Evolutionary conservation across 2,888 invertebrate species (phyloP), one percentile per base, ranked within the genome.

Genomic region (Erynnis tages): DNA sequence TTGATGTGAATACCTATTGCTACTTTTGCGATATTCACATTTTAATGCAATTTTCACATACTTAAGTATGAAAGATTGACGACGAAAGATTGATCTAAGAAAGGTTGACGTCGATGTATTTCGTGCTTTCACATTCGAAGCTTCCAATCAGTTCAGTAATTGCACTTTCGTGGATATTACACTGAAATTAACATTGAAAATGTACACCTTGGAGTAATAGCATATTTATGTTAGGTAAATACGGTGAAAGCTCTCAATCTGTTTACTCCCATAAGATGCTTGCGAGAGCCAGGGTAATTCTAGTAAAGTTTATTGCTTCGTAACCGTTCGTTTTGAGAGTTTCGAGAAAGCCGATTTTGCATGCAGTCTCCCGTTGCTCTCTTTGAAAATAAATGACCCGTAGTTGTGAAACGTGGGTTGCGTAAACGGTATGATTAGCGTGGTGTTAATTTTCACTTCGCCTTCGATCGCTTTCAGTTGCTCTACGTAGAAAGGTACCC

Each of bases 341-440:
- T 52, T 44, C 44, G 52, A 44, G 52, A 52, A 52, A 52, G 52
- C 29, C 19, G 44, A 44, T 52, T 44, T 44, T 44, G 52, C 52
- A 44, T 52, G 37, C 40, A 27, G 27, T 23, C 16, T 14, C 44
- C 23, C 30, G 27, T 52, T 44, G 35, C 44, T 52, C 52, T 50
- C 52, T 50, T 35, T 50, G 50, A 50, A 49, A 41, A 50, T 50
- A 41, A 50, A 43, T 50, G 50, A 43, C 37, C 53, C 54, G 47
- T 43, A 38, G 45, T 56, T 41, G 34, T 54, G 34, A 41, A 19
- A 50, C 30, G 49, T 30, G 32, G 53, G 19, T 50, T 47, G 38
- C 38, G 32, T 41, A 25, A 41, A 41, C 34, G 25, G 40, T 32
- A 25, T 17, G 50, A 35, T 50, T 40, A 48, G 34, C 41, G 34